Conservation (phyloP, 2,113 vertebrate species). For the Lycocorax pyrrhopterus region DNA sequence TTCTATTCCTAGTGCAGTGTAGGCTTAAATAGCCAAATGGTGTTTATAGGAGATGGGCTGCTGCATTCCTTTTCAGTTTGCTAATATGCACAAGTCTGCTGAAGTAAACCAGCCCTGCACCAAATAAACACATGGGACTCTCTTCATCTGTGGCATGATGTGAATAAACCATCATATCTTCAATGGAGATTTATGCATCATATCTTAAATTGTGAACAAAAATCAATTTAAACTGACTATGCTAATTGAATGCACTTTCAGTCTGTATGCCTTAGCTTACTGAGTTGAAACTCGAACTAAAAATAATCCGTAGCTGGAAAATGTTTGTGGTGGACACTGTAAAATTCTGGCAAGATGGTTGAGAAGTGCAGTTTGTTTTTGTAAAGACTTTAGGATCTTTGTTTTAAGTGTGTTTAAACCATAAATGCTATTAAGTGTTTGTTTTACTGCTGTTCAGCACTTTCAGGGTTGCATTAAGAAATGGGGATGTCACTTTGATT, state of each 20-base stretch:
- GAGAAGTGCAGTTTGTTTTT: neutral
- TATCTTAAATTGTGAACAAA: neutral
- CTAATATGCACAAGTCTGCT: conserved; percentile 4
- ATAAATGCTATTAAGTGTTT: neutral
- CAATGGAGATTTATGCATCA: neutral
- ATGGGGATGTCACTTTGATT: neutral
- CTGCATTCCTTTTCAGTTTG: conserved; percentile 51
- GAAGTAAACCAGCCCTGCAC: neutral
- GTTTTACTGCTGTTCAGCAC: neutral
- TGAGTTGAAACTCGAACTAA: neutral
- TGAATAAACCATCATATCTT: neutral
- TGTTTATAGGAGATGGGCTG: conserved; percentile 42
- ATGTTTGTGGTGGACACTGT: neutral
- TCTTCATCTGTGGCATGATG: neutral
- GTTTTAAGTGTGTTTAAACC: neutral
- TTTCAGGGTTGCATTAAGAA: neutral
- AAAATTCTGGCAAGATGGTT: neutral
- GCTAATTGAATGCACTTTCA: neutral
- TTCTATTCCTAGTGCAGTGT: conserved; percentile 48
- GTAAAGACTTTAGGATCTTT: neutral
- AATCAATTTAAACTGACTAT: neutral
- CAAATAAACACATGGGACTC: neutral
- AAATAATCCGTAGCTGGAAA: neutral
- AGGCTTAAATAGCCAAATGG: conserved; percentile 49
- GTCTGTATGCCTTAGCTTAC: neutral